phyloP scores from a whole-genome alignment of 2,113 vertebrate genomes.

The Triplophysa siluroides region DNA sequence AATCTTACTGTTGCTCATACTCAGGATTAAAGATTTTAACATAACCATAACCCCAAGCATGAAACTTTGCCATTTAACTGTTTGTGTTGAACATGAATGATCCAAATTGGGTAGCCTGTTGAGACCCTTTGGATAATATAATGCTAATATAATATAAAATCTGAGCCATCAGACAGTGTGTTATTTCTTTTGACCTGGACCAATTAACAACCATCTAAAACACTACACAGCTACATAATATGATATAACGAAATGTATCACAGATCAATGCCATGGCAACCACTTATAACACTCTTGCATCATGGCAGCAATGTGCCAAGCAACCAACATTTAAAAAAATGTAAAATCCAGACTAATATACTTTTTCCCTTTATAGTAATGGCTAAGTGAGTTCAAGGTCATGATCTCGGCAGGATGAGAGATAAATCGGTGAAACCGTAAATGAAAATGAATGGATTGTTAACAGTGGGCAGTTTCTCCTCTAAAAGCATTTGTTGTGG shows the following conservation, averaged over 20 bases:
- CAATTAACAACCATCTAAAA: not conserved
- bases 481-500: constrained; percentile 24
- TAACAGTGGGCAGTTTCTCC: constrained; percentile 3
- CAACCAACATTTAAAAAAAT: not conserved
- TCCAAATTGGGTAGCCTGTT: too few relatives aligned
- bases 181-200: too few relatives aligned
- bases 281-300: not conserved
- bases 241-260: not conserved
- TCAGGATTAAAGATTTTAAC: not conserved
- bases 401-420: not conserved
- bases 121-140: too few relatives aligned
- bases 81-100: too few relatives aligned
- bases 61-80: too few relatives aligned
- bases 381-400: not conserved
- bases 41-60: not conserved
- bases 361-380: not conserved
- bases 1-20: not conserved
- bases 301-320: too few relatives aligned
- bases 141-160: too few relatives aligned
- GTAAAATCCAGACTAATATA: not conserved
- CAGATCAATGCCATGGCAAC: not conserved
- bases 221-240: not conserved
- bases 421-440: not conserved
- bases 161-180: too few relatives aligned
- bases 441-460: not conserved